Evolutionary conservation across 2,113 vertebrate species (phyloP), one percentile per base, ranked within the genome.

Genomic region (Chinchilla lanigera): DNA sequence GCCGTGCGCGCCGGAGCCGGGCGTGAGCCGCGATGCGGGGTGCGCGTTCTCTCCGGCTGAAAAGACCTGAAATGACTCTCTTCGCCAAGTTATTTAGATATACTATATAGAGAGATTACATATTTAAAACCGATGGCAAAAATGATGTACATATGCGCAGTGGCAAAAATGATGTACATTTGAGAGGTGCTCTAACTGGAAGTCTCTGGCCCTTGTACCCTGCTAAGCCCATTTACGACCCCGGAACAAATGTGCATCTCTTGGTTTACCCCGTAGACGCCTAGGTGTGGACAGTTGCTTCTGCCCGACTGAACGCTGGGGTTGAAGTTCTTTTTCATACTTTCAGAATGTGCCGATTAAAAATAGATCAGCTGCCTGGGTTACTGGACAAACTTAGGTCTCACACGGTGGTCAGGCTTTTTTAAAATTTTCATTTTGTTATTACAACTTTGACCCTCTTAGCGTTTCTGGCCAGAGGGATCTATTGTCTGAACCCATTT

Each of bases 391-490:
- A 83, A 80, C 1, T 41, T 73, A 47, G 69, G 87, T 80, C 56
- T 96, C 38, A 81, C 58, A 60, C 47, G 28, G 44, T 83, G 28
- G 71, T 96, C 5, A 38, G 11, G 19, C 41, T 78, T 60, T 6
- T 69, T 81, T 96, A 60, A 3, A 50, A 93, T 86, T 92, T 73
- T 88, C 20, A 87, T 67, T 86, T 85, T 94, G 28, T 38, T 96
- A 75, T 96, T 86, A 69, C 54, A 90, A 81, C n/a, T 97, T 96
- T 87, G 86, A 75, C 69, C n/a, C 16, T 90, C 96, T 89, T 82
- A 91, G 89, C 80, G 97, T 90, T 93, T 95, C 22, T 84, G 41
- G n/a, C 84, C 0, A 4, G n/a, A 95, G 35, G 92, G 95, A 41
- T 80, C 83, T 97, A 94, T 96, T 96, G 24, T 84, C 63, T 69